Evolutionary conservation across 2,113 vertebrate genomes (phyloP).

Genomic region (Connochaetes taurinus): DNA sequence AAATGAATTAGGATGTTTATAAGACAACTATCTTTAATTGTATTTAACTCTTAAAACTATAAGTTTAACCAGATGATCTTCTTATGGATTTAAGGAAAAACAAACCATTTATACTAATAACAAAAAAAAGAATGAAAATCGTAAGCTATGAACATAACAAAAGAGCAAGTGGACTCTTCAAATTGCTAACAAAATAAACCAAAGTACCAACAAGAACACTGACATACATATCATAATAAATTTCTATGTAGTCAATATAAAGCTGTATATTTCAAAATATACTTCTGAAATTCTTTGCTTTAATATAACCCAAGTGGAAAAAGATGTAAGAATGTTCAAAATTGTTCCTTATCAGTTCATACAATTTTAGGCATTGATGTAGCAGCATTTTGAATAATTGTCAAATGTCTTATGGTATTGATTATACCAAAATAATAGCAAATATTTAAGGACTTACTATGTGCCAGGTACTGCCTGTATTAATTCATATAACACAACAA

Average conservation of each 20-base stretch:
- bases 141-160: neutral
- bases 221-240: neutral
- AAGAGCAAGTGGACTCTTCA: neutral
- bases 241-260: neutral
- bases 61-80: neutral
- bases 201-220: neutral
- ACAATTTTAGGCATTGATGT: neutral
- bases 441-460: constrained; percentile 1
- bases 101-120: neutral
- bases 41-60: neutral
- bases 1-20: neutral
- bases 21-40: neutral
- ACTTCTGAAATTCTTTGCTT: neutral
- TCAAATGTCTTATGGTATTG: neutral
- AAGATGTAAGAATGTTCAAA: neutral
- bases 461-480: neutral
- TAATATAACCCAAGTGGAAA: neutral
- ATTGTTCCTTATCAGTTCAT: neutral
- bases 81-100: neutral
- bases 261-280: neutral
- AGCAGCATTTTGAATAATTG: neutral
- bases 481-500: neutral
- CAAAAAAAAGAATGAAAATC: neutral
- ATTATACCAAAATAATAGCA: constrained; percentile 17
- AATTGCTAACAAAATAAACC: neutral